Evolutionary conservation across 2,888 invertebrate genomes (phyloP).

Genomic region (Lapara coniferarum): DNA sequence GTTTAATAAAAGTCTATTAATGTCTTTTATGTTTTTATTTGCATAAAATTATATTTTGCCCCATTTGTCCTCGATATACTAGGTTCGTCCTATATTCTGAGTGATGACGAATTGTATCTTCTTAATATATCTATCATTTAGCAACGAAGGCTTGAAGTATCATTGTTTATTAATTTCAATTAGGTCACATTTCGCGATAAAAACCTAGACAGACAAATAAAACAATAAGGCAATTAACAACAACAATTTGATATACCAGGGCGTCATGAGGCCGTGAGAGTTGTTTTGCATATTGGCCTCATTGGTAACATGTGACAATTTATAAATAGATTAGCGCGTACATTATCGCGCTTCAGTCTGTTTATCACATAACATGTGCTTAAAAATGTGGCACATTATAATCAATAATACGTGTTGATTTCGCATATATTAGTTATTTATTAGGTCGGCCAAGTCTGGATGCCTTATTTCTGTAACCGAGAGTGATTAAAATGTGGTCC

Average conservation of each 20-base stretch:
- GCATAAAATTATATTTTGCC: no score
- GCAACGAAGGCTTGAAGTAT: no score
- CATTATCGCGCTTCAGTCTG: conserved; percentile 10
- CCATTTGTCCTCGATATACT: no score
- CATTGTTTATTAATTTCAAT: no score
- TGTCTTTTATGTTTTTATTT: no score
- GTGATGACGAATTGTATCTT: no score
- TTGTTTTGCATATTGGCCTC: conserved; percentile 14
- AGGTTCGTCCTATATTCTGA: no score
- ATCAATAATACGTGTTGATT: neutral
- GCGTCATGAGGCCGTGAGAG: conserved; percentile 1
- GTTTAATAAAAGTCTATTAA: no score
- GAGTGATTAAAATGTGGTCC: no score
- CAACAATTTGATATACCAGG: neutral
- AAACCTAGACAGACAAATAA: neutral
- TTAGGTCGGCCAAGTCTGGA: no score
- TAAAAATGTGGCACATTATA: neutral
- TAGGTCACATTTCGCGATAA: neutral
- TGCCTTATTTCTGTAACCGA: no score
- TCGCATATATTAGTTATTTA: neutral
- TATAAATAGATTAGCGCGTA: conserved; percentile 25
- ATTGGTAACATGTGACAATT: conserved; percentile 24
- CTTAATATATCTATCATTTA: no score
- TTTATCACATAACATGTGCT: conserved; percentile 24
- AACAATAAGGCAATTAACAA: conserved; percentile 1